Conservation (phyloP, 2,113 vertebrate genomes). For the Nymphicus hollandicus region DNA sequence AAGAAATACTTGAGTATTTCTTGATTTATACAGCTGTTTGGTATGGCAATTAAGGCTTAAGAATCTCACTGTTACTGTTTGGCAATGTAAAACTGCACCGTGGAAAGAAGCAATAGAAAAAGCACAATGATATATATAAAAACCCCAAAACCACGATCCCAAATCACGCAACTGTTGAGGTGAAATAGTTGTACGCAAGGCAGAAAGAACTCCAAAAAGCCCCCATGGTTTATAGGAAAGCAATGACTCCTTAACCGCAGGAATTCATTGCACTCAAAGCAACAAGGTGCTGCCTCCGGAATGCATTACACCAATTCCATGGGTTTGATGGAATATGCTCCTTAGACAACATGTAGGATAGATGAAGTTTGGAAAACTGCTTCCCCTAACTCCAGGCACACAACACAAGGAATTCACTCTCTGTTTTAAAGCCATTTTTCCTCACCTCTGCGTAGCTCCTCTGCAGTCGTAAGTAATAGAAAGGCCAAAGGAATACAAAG, state of each 20-base stretch:
- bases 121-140: background rate
- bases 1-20: background rate
- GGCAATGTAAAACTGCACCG: background rate
- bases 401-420: background rate
- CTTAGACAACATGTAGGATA: rapidly evolving
- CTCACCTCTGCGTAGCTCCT: background rate
- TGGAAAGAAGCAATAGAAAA: background rate
- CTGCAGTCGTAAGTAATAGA: background rate
- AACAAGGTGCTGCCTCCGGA: background rate
- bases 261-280: background rate
- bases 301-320: background rate
- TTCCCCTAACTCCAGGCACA: background rate
- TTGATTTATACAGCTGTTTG: background rate
- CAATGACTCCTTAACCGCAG: background rate
- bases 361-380: background rate
- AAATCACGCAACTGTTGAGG: background rate
- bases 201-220: background rate
- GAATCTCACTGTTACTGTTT: background rate
- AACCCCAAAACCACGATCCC: background rate
- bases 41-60: background rate
- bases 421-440: background rate
- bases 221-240: background rate
- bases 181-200: background rate
- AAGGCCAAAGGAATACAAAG: background rate
- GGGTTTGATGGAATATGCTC: background rate